Evolutionary conservation across 2,113 vertebrate genomes (phyloP), one percentile per base, ranked within the genome.

Genomic region (Limnothrissa miodon): DNA sequence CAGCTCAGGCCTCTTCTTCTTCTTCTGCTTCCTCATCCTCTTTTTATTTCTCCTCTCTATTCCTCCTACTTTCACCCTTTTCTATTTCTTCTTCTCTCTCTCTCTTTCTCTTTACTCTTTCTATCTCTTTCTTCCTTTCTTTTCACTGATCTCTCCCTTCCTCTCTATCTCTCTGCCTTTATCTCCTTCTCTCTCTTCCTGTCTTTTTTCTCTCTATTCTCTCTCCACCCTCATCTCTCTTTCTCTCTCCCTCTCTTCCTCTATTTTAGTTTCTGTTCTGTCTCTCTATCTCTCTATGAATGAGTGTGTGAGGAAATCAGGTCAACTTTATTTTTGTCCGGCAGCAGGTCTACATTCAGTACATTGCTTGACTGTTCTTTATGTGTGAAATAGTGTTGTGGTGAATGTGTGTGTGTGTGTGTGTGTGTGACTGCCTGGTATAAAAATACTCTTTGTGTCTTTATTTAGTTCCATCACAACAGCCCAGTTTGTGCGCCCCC

Each of bases 281-380:
- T 81, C 36, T 66, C 19, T 66, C 19, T 62, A n/a, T 29, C 10
- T 62, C n/a, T 62, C n/a, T 11, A 29, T 62, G n/a, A 29, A 29
- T 62, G 59, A 29, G 6, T 25, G n/a, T 29, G n/a, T 62, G 59
- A 29, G 6, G 25, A 62, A 29, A 29, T 62, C 59, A 62, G 59
- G 45, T 85, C 51, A 82, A 81, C 81, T 84, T 78, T 81, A 78
- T 78, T 78, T 45, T 25, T 6, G 79, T 80, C n/a, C 51, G 10
- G n/a, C 23, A 81, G 80, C 44, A 51, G 44, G 45, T 80, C 45
- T 74, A 1, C 80, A 82, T 85, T 85, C 74, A 82, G 84, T 79
- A 80, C 81, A 85, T 82, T 66, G 29, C 80, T 82, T 9, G 78
- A 25, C 66, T 74, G 66, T 48, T 19, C 79, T 66, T 17, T 39